A percentile compares a stretch with the other conserved stretches of the same genome.
These are phyloP conservation scores for Gobio occitaniae DNA, from an alignment of 2,797 vertebrate genomes.

Conservation along the genomic window DNA sequence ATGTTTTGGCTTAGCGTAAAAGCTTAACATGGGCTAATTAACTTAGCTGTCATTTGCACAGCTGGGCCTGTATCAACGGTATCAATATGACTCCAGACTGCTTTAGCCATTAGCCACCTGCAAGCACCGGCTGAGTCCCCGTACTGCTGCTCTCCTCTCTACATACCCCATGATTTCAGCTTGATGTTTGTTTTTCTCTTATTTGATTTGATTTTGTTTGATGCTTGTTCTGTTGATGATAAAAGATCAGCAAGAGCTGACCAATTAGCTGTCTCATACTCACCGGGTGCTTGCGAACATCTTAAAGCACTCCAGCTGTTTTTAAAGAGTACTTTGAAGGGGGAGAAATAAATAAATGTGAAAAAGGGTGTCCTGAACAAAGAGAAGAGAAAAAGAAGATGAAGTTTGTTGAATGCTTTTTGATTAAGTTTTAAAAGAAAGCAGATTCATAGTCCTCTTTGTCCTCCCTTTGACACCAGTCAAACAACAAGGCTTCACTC, in stretches of 20 bases:
- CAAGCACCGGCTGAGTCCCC: conserved; percentile 36
- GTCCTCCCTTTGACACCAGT: conserved; percentile 40
- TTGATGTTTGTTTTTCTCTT: conserved; percentile 66
- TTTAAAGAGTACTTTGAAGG: conserved; percentile 32
- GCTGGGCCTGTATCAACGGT: conserved; percentile 45
- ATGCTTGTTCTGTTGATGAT: conserved; percentile 29
- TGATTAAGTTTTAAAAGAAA: conserved; percentile 63
- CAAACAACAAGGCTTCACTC: conserved; percentile 60
- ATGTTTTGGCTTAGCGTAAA: conserved; percentile 66
- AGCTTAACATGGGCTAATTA: conserved; percentile 56
- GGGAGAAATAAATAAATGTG: background rate
- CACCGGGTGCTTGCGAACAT: conserved; percentile 43
- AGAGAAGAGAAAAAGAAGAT: conserved; percentile 28
- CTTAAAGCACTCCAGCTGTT: conserved; percentile 45
- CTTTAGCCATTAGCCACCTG: conserved; percentile 47
- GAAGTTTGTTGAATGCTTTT: conserved; percentile 53
- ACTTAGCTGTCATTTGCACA: conserved; percentile 59
- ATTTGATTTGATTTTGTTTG: conserved; percentile 34
- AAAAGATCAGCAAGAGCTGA: conserved; percentile 32
- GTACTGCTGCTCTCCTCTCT: conserved; percentile 11
- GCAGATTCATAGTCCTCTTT: conserved; percentile 43
- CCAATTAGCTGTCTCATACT: conserved; percentile 28
- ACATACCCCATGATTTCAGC: background rate
- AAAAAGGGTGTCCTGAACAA: conserved; percentile 16
- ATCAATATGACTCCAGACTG: conserved; percentile 47